Evolutionary conservation across 2,113 vertebrate genomes (phyloP).

Genomic region (Thryonomys swinderianus): DNA sequence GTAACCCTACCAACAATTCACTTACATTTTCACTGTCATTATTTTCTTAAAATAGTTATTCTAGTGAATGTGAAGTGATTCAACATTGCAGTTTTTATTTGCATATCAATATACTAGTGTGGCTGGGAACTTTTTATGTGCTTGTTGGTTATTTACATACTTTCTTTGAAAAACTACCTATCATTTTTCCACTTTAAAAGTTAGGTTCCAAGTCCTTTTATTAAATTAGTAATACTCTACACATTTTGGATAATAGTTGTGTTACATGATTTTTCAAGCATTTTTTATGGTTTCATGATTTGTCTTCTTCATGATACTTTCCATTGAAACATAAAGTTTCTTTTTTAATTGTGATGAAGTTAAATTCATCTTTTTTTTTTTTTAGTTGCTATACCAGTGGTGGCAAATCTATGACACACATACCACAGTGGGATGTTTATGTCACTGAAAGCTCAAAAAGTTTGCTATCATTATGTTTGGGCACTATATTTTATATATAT

Average conservation of each 20-base stretch:
- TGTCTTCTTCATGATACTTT: background rate
- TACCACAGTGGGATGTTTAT: background rate
- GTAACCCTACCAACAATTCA: background rate
- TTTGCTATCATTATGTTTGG: background rate
- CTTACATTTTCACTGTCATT: background rate
- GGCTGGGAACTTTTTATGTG: no score
- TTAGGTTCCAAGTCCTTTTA: no score
- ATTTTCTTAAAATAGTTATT: no score
- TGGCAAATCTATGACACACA: background rate
- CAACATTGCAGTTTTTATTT: no score
- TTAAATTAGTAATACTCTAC: no score
- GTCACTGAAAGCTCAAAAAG: background rate
- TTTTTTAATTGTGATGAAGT: background rate
- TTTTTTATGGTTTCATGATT: background rate
- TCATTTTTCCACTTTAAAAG: no score
- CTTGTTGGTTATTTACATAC: no score
- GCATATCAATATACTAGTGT: no score
- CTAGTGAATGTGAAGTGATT: no score
- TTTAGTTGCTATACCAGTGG: background rate
- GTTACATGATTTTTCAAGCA: background rate
- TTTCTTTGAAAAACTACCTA: no score
- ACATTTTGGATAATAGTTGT: no score
- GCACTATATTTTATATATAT: background rate
- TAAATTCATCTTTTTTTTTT: background rate
- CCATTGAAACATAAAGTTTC: background rate